A percentile compares a stretch with the other conserved stretches of the same genome.
Conservation (phyloP, 2,797 vertebrate species). For the Melanotaenia maccullochi region DNA sequence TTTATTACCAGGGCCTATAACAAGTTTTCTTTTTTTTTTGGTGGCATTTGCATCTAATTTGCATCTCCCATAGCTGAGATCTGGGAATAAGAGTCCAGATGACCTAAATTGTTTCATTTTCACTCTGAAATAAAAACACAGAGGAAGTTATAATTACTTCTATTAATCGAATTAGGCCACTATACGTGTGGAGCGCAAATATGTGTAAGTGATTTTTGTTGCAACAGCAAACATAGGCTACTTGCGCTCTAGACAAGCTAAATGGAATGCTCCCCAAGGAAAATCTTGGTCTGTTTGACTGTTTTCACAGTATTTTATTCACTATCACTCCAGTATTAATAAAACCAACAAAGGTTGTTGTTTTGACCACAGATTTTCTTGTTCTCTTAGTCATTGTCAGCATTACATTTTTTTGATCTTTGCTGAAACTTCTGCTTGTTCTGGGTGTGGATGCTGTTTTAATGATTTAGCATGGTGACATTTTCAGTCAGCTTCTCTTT, state of each 20-base stretch:
- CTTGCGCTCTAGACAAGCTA: conserved; percentile 19
- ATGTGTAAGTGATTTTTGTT: conserved; percentile 56
- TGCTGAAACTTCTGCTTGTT: not conserved
- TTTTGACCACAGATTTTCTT: not conserved
- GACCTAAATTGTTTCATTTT: conserved; percentile 85
- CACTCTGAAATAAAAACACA: conserved; percentile 65
- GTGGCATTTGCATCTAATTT: conserved; percentile 84
- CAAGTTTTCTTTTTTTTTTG: conserved; percentile 75
- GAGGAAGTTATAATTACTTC: conserved; percentile 75
- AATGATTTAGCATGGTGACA: too few relatives aligned
- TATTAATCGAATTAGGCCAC: conserved; percentile 81
- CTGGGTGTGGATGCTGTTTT: not conserved
- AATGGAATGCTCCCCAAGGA: not conserved
- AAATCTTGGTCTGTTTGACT: not conserved
- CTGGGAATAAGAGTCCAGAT: conserved; percentile 80
- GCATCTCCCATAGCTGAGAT: conserved; percentile 77
- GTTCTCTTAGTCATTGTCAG: not conserved
- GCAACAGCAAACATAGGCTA: conserved; percentile 37
- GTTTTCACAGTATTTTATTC: not conserved
- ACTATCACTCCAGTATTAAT: not conserved
- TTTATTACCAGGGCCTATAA: conserved; percentile 81
- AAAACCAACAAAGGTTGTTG: not conserved
- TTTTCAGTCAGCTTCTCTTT: not conserved
- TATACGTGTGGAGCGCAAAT: conserved; percentile 69
- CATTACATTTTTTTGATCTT: too few relatives aligned